Evolutionary conservation across 2,113 vertebrate species (phyloP).

Genomic region (Psettodes erumei): DNA sequence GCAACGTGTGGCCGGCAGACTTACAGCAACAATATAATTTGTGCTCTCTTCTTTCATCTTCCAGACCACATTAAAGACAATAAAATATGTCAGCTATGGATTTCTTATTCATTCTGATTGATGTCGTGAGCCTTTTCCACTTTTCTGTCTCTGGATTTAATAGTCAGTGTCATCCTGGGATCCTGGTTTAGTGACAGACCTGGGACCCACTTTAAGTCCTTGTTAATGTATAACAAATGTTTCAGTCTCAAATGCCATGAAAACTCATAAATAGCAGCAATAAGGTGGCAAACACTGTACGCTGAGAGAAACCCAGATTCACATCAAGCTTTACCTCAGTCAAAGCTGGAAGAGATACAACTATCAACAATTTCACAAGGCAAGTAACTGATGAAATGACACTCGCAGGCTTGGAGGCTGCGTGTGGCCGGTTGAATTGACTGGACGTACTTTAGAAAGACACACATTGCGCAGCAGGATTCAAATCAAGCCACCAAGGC

Average conservation of each 20-base stretch:
- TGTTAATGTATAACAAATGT: neutral
- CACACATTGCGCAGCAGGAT: neutral
- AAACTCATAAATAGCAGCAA: neutral
- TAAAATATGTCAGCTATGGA: neutral
- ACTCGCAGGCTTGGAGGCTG: neutral
- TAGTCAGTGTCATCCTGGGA: neutral
- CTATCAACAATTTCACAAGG: neutral
- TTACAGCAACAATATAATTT: slow-evolving; percentile 19
- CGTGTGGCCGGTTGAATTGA: neutral
- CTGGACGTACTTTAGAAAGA: neutral
- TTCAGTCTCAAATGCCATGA: neutral
- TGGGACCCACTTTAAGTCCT: neutral
- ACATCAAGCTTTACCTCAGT: neutral
- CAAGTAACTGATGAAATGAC: neutral
- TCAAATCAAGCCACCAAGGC: neutral
- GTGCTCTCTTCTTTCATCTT: slow-evolving; percentile 11
- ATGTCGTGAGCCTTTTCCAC: neutral
- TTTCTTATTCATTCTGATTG: slow-evolving; percentile 2
- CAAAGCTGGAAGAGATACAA: neutral
- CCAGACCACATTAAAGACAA: slow-evolving; percentile 8
- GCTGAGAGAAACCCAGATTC: neutral
- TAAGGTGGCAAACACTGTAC: neutral
- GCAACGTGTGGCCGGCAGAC: slow-evolving; percentile 2
- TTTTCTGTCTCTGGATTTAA: neutral
- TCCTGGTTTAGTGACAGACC: neutral